phyloP scores from a whole-genome alignment of 2,113 vertebrate species.

The Spea bombifrons region DNA sequence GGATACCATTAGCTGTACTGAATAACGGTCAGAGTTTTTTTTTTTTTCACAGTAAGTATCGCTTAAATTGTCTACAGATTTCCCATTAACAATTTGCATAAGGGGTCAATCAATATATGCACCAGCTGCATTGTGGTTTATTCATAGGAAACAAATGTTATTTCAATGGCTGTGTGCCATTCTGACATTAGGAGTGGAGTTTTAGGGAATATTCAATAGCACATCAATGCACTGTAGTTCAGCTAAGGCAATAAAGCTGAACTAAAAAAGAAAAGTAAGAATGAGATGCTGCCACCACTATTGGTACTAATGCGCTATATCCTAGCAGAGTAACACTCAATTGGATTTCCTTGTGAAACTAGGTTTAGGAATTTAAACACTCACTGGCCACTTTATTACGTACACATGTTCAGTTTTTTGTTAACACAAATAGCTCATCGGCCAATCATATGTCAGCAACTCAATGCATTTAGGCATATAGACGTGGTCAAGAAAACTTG shows the following conservation, averaged over 20 bases:
- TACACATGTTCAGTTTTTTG: too few species aligned
- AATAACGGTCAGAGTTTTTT: background rate
- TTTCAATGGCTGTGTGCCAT: background rate
- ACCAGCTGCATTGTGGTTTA: slow-evolving; percentile 3
- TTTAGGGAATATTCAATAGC: background rate
- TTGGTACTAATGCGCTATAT: too few species aligned
- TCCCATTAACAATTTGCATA: slow-evolving; percentile 25
- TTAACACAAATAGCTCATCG: too few species aligned
- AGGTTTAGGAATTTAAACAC: too few species aligned
- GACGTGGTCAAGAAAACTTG: too few species aligned
- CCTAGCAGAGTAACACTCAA: too few species aligned
- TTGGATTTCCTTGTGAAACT: too few species aligned
- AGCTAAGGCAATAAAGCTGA: background rate
- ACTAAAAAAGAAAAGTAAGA: too few species aligned
- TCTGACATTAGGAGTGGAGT: background rate
- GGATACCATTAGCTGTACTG: background rate
- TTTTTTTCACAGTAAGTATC: slow-evolving; percentile 9
- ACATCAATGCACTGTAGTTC: background rate
- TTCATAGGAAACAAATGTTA: slow-evolving; percentile 16
- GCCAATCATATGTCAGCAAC: too few species aligned
- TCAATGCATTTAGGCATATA: too few species aligned
- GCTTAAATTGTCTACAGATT: slow-evolving; percentile 22
- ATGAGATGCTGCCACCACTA: too few species aligned
- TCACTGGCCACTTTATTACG: too few species aligned
- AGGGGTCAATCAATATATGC: slow-evolving; percentile 1